phyloP scores from a whole-genome alignment of 2,888 invertebrate genomes.

The Gymnoscelis rufifasciata region DNA sequence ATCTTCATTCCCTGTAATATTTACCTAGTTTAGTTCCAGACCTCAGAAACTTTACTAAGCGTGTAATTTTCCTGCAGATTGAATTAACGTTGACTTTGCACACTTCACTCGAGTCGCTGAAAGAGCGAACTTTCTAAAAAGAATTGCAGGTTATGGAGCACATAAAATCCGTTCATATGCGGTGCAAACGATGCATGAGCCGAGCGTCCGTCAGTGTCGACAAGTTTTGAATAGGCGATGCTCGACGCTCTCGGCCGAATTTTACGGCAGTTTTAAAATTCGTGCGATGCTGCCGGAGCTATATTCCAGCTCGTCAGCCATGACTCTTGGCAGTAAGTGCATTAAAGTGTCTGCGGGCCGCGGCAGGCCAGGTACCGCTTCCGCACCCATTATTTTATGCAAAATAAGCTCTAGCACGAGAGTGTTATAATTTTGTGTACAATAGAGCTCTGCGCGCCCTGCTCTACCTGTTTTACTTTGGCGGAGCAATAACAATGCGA shows the following conservation, averaged over 20 bases:
- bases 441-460: conserved; percentile 49
- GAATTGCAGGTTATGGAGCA: conserved; percentile 26
- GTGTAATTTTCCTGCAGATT: conserved; percentile 2
- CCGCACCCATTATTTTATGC: conserved; percentile 61
- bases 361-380: conserved; percentile 42
- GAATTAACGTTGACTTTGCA: background rate
- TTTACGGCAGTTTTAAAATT: conserved; percentile 38
- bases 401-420: conserved; percentile 52
- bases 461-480: conserved; percentile 31
- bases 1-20: background rate
- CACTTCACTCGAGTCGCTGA: background rate
- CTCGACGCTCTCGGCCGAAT: conserved; percentile 32
- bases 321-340: conserved; percentile 52
- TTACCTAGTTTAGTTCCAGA: background rate
- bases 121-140: conserved; percentile 1
- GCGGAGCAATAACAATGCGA: conserved; percentile 30
- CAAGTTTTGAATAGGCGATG: conserved; percentile 40
- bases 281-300: conserved; percentile 33
- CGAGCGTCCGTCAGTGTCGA: conserved; percentile 33
- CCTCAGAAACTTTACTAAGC: background rate
- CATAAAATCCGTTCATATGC: conserved; percentile 31
- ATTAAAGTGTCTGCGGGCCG: conserved; percentile 52
- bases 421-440: conserved; percentile 58
- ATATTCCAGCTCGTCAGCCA: conserved; percentile 45
- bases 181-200: conserved; percentile 33